Percentiles rank a stretch among this genome's conserved stretches.
These are phyloP conservation scores for Petrocephalus microphthalmus DNA, from an alignment of 2,113 vertebrate species.

Conservation along the genomic window DNA sequence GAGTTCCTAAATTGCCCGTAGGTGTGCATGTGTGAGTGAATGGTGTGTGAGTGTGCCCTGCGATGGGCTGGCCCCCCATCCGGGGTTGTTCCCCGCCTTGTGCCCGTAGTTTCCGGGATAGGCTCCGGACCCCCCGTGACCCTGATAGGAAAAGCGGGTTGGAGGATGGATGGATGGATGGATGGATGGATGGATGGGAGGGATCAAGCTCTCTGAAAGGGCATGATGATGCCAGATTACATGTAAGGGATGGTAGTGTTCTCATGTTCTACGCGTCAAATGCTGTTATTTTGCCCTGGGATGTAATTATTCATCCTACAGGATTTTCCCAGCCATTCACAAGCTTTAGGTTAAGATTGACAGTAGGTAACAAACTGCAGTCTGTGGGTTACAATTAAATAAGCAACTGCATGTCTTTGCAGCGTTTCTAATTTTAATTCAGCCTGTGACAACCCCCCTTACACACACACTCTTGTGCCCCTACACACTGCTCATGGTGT, in stretches of 20 bases:
- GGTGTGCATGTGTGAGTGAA: too few species aligned
- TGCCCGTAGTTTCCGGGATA: too few species aligned
- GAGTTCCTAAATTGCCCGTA: too few species aligned
- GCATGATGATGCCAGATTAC: background rate
- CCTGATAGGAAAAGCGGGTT: too few species aligned
- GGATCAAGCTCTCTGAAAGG: background rate
- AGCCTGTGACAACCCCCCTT: background rate
- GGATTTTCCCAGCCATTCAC: background rate
- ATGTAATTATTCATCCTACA: background rate
- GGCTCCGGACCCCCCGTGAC: too few species aligned
- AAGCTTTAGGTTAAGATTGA: background rate
- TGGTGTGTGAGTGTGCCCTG: too few species aligned
- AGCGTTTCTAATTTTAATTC: background rate
- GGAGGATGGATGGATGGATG: too few species aligned
- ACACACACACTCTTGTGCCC: background rate
- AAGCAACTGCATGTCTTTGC: background rate
- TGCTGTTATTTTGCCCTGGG: background rate
- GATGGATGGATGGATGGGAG: too few species aligned
- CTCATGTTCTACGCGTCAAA: background rate
- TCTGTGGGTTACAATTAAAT: background rate
- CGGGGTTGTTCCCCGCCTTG: too few species aligned
- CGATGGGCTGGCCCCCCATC: too few species aligned
- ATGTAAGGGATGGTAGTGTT: background rate
- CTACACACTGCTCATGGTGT: background rate
- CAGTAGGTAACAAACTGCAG: background rate